Conservation (phyloP, 1,140 invertebrate species). For the Coelopa frigida region DNA sequence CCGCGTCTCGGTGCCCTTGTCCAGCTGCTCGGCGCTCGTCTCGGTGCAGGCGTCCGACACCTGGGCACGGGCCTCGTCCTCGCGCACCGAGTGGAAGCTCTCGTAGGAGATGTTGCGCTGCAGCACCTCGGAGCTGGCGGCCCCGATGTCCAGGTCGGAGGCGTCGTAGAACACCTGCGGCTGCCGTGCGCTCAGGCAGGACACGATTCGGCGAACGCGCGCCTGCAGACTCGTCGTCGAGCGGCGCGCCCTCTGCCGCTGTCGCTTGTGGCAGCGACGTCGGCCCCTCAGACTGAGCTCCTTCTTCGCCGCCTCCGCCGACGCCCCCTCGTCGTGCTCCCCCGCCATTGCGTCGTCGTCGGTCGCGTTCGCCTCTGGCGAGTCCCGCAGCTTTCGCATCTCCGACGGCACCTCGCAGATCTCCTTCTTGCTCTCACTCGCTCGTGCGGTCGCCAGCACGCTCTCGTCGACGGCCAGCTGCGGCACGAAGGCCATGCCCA, state of each 20-base stretch:
- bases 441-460: neutral
- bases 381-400: slow-evolving; percentile 4
- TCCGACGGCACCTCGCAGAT: slow-evolving; percentile 14
- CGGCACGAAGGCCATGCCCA: slow-evolving; percentile 12
- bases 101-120: slow-evolving; percentile 11
- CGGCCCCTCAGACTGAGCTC: no score
- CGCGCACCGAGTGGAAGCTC: slow-evolving; percentile 25
- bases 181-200: slow-evolving; percentile 3
- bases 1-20: slow-evolving; percentile 2
- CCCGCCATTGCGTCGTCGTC: no score
- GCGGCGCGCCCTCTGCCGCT: no score
- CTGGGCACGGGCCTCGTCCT: neutral
- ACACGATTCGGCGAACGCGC: slow-evolving; percentile 15
- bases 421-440: neutral
- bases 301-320: no score
- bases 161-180: neutral
- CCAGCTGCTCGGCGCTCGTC: neutral
- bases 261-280: no score
- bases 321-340: no score
- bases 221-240: slow-evolving; percentile 15
- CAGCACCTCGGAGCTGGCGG: slow-evolving; percentile 7
- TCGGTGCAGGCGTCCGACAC: neutral
- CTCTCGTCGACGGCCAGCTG: slow-evolving; percentile 1
- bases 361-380: no score
- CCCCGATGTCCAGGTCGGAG: slow-evolving; percentile 9